Base-by-base conservation (phyloP, 2,113 vertebrate genomes). In the Callopanchax toddi region DNA sequence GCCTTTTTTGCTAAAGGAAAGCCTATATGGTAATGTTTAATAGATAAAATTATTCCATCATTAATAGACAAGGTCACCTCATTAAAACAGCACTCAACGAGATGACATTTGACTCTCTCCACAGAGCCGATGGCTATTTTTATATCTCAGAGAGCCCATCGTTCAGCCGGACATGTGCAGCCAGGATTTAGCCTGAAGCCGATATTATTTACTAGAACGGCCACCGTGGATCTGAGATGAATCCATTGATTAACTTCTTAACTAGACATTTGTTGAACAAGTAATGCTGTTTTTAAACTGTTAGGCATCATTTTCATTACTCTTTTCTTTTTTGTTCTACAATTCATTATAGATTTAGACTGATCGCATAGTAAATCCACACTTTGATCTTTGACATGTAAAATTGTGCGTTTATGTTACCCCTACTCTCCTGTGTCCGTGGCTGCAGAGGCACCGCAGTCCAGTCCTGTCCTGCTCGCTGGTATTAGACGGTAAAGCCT, bases 11-110 rank as follows among this genome's bases (percentile, higher is more conserved):
- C 60, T 29, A 23, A 71, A 11, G n/a, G 20, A 22, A 21, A 20
- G 21, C 2, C 36, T 37, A 32, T 32, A 32, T 52, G 25, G 1
- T 58, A 26, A 65, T 50, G 73, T 67, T 54, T 82, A 54, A 48
- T 74, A 36, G 76, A 51, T 36, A 59, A 65, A 56, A 63, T 32
- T 56, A 54, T 44, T 43, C 42, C 43, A 13, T 66, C 51, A 46
- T 73, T 71, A 75, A 60, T 26, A 61, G 71, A 73, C 52, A 54
- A n/a, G 52, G 52, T 74, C 58, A 66, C 48, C 50, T 36, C 18
- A 58, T 49, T 20, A 16, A 46, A 60, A 53, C 48, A 42, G 56
- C 64, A 66, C 29, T 32, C 29, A 9, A 32, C 29, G 10, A 26
- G 32, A 59, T 72, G 50, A 53, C 65, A 56, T 71, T 36, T 54